Evolutionary conservation across 2,797 vertebrate species (phyloP), one percentile per base, ranked within the genome.

Genomic region (Manis javanica): DNA sequence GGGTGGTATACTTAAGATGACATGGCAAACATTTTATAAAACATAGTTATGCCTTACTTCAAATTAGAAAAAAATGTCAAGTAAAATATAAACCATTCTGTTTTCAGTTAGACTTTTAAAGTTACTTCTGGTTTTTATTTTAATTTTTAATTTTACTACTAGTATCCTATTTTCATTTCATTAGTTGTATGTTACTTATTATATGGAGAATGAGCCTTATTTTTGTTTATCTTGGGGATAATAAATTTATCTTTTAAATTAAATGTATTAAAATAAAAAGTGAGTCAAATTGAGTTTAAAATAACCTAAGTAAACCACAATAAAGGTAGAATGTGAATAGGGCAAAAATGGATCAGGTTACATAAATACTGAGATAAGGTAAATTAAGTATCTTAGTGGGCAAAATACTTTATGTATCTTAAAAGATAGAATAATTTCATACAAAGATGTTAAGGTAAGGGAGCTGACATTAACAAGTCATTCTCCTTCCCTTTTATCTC

Each of bases 241-340:
- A 83, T 3, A 81, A 81, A 16, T 87, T 87, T 85, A 13, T 23
- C 55, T 79, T 85, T 92, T 74, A 84, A 87, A 57, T 72, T 29
- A 83, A 82, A 57, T 77, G 19, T 39, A 53, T 39, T 90, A 72
- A 85, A 77, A 46, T 92, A 49, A 79, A 88, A 94, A 75, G 16
- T 74, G 11, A 83, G 16, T 57, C 26, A 91, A 94, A 19, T 69
- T 3, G 46, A 75, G 37, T 51, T 59, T 78, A 12, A 75, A 90
- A 72, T 53, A 51, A 74, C 23, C 26, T 63, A 68, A 83, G 21
- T 57, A 82, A 57, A 49, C 18, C 61, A 59, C 37, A 91, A 53
- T 26, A 81, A 23, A 69, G 15, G 7, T 61, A 59, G 9, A 74
- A 74, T 16, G 19, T 68, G 21, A 59, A 31, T 61, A 81, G 74